These are phyloP conservation scores for Norana najaformis DNA, from an alignment of 2,888 invertebrate genomes.

Conservation along the genomic window DNA sequence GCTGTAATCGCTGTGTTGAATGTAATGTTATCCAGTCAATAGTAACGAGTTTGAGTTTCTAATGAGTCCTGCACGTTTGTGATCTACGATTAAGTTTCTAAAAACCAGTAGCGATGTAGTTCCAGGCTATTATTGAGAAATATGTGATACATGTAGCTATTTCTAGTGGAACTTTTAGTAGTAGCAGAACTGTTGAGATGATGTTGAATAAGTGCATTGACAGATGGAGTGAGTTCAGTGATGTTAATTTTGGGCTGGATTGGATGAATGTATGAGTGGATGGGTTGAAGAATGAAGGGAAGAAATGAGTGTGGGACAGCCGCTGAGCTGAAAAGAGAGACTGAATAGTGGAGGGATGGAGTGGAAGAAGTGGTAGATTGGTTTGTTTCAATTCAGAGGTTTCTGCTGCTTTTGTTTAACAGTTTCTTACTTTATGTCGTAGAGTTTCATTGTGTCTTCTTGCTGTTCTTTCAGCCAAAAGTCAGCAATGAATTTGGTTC, in stretches of 20 bases:
- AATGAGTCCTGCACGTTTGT: not conserved
- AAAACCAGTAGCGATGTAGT: not conserved
- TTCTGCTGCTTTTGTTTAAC: not conserved
- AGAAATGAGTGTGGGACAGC: no score
- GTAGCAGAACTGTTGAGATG: no score
- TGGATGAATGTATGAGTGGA: not conserved
- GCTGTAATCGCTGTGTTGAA: not conserved
- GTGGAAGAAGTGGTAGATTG: not conserved
- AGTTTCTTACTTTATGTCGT: not conserved
- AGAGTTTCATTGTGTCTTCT: not conserved
- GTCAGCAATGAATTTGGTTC: constrained; percentile 85
- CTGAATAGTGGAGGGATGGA: no score
- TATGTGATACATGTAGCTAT: not conserved
- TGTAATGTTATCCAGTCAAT: not conserved
- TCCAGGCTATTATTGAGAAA: not conserved
- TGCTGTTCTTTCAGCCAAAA: constrained; percentile 70
- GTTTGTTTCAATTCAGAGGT: not conserved
- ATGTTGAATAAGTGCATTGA: no score
- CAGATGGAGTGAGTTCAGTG: no score
- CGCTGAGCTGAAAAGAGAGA: no score
- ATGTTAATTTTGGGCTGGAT: no score
- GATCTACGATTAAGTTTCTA: not conserved
- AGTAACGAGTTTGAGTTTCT: not conserved
- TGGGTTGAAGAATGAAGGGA: not conserved
- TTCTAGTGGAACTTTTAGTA: not conserved